A percentile compares a stretch with the other conserved stretches of the same genome.
Evolutionary conservation across 2,797 vertebrate genomes (phyloP).

Genomic region (Anolis apletophallus): DNA sequence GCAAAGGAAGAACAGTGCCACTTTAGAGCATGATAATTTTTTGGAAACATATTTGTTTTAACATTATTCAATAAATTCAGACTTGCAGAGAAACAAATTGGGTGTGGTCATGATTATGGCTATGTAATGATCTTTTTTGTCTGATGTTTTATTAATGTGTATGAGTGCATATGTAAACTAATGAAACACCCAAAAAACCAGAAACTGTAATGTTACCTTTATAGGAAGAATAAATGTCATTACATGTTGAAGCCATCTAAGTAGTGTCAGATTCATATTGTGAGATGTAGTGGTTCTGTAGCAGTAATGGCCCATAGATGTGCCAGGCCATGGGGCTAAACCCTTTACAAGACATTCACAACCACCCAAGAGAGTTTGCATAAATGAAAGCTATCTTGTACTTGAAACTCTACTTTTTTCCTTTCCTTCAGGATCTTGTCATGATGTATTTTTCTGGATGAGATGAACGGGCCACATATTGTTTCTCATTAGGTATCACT

Average conservation of each 20-base stretch:
- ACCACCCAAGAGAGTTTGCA: neutral
- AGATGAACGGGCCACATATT: neutral
- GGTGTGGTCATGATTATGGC: neutral
- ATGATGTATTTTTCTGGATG: too few relatives aligned
- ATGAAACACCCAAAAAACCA: neutral
- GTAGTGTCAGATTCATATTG: too few relatives aligned
- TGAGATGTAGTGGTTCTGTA: too few relatives aligned
- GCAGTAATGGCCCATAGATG: too few relatives aligned
- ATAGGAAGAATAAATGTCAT: too few relatives aligned
- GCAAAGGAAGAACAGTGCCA: neutral
- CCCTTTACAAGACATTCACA: neutral
- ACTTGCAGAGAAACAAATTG: neutral
- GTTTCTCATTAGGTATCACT: neutral
- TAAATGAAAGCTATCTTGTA: neutral
- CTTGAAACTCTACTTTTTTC: neutral
- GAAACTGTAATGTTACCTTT: too few relatives aligned
- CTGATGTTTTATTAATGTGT: neutral
- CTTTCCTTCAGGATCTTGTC: neutral
- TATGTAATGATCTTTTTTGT: neutral
- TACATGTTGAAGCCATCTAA: too few relatives aligned
- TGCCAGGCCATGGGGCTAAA: neutral
- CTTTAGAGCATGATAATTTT: neutral
- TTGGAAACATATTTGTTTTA: neutral
- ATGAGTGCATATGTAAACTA: too few relatives aligned
- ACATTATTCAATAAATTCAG: neutral